Percentiles rank a stretch among this genome's conserved stretches.
Conservation (phyloP, 2,888 invertebrate species). For the Halictus quadricinctus region DNA sequence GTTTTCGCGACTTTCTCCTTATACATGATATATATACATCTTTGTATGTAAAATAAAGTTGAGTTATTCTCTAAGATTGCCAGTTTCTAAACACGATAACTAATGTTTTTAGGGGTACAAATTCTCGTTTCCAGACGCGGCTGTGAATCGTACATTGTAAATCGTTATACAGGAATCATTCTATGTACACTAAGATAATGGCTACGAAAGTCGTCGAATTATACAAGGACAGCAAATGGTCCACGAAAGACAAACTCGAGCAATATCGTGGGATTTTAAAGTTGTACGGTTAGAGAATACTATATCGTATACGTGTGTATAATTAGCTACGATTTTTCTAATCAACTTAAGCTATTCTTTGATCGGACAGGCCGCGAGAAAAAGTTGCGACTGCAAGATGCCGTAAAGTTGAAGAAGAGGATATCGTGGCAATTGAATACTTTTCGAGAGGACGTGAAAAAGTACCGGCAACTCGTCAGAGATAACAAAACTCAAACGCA, state of each 20-base stretch:
- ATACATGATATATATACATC: constrained; percentile 18
- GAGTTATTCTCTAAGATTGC: constrained; percentile 48
- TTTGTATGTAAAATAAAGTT: constrained; percentile 56
- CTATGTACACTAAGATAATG: constrained; percentile 58
- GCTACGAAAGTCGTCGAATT: constrained; percentile 77
- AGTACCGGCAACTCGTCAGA: constrained; percentile 84
- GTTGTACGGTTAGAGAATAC: constrained; percentile 83
- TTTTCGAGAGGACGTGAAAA: constrained; percentile 84
- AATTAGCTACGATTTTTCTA: not conserved
- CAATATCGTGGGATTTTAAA: constrained; percentile 87
- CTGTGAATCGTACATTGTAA: not conserved
- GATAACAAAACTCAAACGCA: constrained; percentile 85
- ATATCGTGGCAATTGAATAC: constrained; percentile 85
- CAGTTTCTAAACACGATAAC: not conserved
- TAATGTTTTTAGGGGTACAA: not conserved
- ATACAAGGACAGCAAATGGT: constrained; percentile 87
- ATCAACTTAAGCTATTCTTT: not conserved
- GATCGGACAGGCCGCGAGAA: constrained; percentile 85
- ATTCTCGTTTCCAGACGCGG: not conserved
- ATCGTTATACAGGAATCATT: not conserved
- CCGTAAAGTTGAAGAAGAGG: constrained; percentile 82
- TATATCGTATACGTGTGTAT: not conserved
- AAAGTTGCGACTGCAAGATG: constrained; percentile 85
- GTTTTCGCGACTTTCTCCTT: constrained; percentile 27
- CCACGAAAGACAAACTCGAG: constrained; percentile 86